Conservation (phyloP, 2,888 invertebrate species). For the Harpalus rufipes region DNA sequence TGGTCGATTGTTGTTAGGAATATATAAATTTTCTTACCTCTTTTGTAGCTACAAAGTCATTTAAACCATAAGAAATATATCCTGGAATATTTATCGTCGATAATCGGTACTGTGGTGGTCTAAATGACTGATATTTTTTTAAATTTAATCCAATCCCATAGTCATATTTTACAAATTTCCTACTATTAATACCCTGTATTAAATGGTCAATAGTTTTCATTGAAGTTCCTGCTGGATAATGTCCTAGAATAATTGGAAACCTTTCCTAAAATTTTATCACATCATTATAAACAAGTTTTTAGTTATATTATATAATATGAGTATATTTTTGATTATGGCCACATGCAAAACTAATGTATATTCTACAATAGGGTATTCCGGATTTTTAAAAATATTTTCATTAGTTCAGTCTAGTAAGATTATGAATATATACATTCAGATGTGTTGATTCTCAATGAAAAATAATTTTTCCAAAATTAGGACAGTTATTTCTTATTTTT, state of each 20-base stretch:
- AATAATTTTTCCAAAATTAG: too few relatives aligned
- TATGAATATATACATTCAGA: too few relatives aligned
- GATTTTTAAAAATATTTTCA: too few relatives aligned
- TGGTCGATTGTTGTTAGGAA: too few relatives aligned
- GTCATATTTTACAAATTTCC: conserved; percentile 79
- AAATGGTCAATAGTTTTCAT: conserved; percentile 78
- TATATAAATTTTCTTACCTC: too few relatives aligned
- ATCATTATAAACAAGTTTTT: background rate
- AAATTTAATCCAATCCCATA: conserved; percentile 77
- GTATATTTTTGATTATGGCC: too few relatives aligned
- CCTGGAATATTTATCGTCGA: conserved; percentile 78
- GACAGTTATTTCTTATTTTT: too few relatives aligned
- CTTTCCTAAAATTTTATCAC: conserved; percentile 18
- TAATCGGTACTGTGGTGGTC: conserved; percentile 79
- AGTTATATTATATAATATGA: too few relatives aligned
- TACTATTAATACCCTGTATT: conserved; percentile 77
- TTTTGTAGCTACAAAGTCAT: conserved; percentile 81
- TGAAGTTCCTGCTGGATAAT: conserved; percentile 79
- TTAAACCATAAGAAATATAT: conserved; percentile 79
- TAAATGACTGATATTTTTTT: conserved; percentile 77
- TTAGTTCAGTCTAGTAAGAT: too few relatives aligned
- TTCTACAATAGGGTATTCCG: too few relatives aligned
- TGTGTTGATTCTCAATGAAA: too few relatives aligned
- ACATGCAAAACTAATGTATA: too few relatives aligned
- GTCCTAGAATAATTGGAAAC: conserved; percentile 76